Percentiles rank a stretch among this genome's conserved stretches.
Conservation (phyloP, 2,113 vertebrate genomes). For the Centropristis striata region DNA sequence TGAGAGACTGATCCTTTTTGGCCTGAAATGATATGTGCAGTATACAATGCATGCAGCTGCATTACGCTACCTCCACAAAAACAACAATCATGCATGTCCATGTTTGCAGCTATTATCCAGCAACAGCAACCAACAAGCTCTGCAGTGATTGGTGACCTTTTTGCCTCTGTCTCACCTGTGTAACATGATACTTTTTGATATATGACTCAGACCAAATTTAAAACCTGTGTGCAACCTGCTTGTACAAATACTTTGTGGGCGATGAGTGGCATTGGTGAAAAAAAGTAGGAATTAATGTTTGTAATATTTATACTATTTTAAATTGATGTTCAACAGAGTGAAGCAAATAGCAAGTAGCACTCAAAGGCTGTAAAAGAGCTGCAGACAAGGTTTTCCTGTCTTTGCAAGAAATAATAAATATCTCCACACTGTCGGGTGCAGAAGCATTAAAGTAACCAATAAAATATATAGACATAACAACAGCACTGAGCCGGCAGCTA, state of each 20-base stretch:
- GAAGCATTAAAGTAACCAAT: constrained; percentile 12
- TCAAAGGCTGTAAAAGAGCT: not conserved
- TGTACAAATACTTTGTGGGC: not conserved
- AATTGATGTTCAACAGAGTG: not conserved
- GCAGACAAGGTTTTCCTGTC: not conserved
- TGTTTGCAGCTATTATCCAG: not conserved
- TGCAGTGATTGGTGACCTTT: no score
- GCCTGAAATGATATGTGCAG: not conserved
- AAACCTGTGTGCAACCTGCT: not conserved
- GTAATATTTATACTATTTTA: not conserved
- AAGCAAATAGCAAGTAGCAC: not conserved
- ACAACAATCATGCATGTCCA: not conserved
- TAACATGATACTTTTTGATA: not conserved
- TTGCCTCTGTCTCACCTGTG: no score
- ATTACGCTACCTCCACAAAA: not conserved
- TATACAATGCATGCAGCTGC: not conserved
- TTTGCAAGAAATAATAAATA: not conserved
- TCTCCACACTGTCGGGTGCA: not conserved
- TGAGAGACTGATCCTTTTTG: not conserved
- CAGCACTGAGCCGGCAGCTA: not conserved
- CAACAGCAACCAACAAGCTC: no score
- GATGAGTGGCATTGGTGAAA: not conserved
- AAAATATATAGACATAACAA: not conserved
- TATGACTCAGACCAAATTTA: no score
- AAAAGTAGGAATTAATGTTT: not conserved